A percentile compares a stretch with the other conserved stretches of the same genome.
Conservation (phyloP, 2,113 vertebrate genomes). For the Calcarius ornatus region DNA sequence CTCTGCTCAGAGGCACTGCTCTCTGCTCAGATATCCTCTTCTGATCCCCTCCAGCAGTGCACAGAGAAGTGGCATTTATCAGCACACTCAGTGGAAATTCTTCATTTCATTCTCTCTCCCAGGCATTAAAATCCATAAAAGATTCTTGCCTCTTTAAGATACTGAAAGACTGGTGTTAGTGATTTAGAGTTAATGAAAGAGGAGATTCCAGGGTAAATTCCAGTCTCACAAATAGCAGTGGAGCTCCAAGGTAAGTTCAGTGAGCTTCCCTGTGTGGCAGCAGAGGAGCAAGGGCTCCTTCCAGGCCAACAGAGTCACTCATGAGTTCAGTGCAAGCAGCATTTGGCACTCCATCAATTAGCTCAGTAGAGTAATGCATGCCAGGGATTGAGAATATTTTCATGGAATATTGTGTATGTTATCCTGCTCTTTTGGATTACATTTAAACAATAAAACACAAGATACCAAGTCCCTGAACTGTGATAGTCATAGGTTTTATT, state of each 20-base stretch:
- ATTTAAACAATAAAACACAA: neutral
- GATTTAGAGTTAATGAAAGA: neutral
- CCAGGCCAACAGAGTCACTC: rapidly evolving
- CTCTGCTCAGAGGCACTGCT: neutral
- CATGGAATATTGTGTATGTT: neutral
- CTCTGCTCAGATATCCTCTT: neutral
- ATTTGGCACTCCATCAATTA: neutral
- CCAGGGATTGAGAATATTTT: neutral
- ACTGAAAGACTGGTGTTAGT: neutral
- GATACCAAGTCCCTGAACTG: neutral
- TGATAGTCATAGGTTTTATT: neutral
- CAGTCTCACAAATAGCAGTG: neutral
- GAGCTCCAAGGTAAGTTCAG: neutral
- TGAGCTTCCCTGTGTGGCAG: neutral
- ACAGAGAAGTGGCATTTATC: neutral
- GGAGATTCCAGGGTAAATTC: neutral
- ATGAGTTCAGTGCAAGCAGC: neutral
- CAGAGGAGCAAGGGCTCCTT: neutral
- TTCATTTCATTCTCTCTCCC: neutral
- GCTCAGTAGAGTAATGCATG: neutral
- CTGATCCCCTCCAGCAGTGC: neutral
- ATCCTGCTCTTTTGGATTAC: neutral
- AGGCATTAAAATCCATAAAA: neutral
- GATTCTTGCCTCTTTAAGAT: neutral
- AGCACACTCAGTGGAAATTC: neutral